A percentile compares a stretch with the other conserved stretches of the same genome.
phyloP scores from a whole-genome alignment of 2,888 invertebrate genomes.

The Trisateles emortualis region DNA sequence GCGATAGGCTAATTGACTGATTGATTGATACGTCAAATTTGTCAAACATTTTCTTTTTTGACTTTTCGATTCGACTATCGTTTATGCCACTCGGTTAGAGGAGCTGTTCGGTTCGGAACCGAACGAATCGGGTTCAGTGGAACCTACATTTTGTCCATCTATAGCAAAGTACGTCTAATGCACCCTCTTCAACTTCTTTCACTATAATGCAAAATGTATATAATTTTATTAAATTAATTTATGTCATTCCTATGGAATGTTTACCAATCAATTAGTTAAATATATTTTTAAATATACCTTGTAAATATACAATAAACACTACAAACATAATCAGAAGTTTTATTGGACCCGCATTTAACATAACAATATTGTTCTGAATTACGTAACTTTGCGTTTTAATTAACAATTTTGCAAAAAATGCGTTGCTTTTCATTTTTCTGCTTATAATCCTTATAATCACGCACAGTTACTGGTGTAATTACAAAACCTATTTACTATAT shows the following conservation, averaged over 20 bases:
- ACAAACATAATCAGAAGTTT: too few relatives aligned
- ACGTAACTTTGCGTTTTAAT: conserved; percentile 7
- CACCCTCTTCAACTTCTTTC: neutral
- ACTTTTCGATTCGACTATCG: too few relatives aligned
- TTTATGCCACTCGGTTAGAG: too few relatives aligned
- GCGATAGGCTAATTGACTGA: too few relatives aligned
- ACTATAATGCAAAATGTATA: neutral
- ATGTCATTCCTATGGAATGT: conserved; percentile 45
- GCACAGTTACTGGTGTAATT: conserved; percentile 2
- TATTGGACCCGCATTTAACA: neutral
- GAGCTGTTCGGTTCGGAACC: too few relatives aligned
- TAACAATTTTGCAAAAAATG: conserved; percentile 3
- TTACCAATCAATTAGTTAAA: neutral
- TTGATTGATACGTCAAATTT: too few relatives aligned
- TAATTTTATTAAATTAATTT: neutral
- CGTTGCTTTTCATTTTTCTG: neutral
- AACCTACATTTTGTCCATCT: too few relatives aligned
- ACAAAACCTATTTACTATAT: neutral
- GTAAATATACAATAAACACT: conserved; percentile 22
- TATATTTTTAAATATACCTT: conserved; percentile 1
- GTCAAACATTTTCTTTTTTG: too few relatives aligned
- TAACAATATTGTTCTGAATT: neutral
- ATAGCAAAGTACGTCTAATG: too few relatives aligned
- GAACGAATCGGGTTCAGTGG: too few relatives aligned
- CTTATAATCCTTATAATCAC: conserved; percentile 15